Base-by-base conservation (phyloP, 2,888 invertebrate genomes). In the Adelphocoris suturalis region DNA sequence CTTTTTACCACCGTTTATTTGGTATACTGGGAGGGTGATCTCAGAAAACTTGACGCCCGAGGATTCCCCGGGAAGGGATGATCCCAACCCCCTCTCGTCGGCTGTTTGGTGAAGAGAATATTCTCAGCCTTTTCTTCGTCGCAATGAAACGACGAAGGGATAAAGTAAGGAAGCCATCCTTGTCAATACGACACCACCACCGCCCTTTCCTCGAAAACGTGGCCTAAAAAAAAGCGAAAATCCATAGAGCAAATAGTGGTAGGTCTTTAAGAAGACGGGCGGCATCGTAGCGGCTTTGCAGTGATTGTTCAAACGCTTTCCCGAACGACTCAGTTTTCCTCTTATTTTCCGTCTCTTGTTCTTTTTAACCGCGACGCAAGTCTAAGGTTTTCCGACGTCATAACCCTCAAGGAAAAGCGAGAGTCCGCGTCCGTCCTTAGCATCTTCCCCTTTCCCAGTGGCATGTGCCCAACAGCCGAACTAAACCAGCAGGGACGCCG, bases 241-340 rank as follows among this genome's bases (percentile, higher is more conserved):
- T 52, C 82, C 82, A 16, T 14, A 82, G 23, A 52, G 48, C 82
- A 82, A 82, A 82, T 82, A 52, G 52, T 52, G 52, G 52, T 23
- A 23, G 19, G 82, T 82, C 82, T 82, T 82, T 82, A 82, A 19
- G 37, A 48, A n/a, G 76, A 81, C 23, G 52, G 48, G 27, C 19
- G 82, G 14, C 47, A 78, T 78, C 37, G 46, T 13, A 46, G 46
- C 48, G 82, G 82, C 82, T 82, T 82, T 82, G 82, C 82, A 27
- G 82, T 82, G 82, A 82, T 82, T 82, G 82, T 82, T 82, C 82
- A 82, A 52, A 82, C 68, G 78, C 78, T 76, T 76, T 28, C 28
- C 9, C 46, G 78, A 46, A 78, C 37, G 47, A 16, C 78, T 68
- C 68, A 11, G 68, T 68, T 27, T 68, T 68, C 68, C 13, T 13